Conservation (phyloP, 2,888 invertebrate species). For the Perdita meconis region DNA sequence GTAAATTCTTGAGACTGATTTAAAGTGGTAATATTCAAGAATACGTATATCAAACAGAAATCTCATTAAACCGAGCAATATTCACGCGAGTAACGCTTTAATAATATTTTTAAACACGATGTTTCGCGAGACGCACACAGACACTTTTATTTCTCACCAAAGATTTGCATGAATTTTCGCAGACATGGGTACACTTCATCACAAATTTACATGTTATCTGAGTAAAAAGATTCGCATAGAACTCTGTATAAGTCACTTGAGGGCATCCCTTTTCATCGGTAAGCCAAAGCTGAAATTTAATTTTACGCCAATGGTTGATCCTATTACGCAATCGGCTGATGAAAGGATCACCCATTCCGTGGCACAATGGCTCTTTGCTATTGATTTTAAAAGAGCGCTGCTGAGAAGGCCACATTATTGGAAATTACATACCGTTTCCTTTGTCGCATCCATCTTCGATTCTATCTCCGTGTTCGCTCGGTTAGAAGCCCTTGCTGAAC, state of each 20-base stretch:
- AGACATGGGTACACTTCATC: conserved; percentile 4
- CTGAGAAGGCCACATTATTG: conserved; percentile 45
- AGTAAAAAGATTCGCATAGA: background rate
- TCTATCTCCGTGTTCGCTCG: conserved; percentile 24
- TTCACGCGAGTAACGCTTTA: background rate
- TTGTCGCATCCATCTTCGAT: conserved; percentile 41
- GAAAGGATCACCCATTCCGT: conserved; percentile 23
- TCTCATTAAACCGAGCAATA: background rate
- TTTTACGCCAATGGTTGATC: conserved; percentile 35
- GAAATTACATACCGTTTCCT: conserved; percentile 49
- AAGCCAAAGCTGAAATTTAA: conserved; percentile 39
- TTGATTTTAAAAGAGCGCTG: conserved; percentile 42
- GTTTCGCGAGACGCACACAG: too few relatives aligned
- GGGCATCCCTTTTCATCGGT: background rate
- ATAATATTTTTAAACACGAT: too few relatives aligned
- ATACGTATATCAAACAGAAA: background rate
- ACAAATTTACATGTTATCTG: conserved; percentile 2
- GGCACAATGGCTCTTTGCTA: conserved; percentile 39
- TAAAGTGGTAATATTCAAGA: background rate
- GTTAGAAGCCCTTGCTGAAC: conserved; percentile 26
- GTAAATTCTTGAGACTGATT: background rate
- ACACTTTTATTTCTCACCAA: too few relatives aligned
- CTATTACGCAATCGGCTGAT: conserved; percentile 32
- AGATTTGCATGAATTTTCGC: background rate
- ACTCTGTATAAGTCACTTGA: background rate